phyloP scores from a whole-genome alignment of 2,888 invertebrate species.

The Drosophila pseudotalamancana region DNA sequence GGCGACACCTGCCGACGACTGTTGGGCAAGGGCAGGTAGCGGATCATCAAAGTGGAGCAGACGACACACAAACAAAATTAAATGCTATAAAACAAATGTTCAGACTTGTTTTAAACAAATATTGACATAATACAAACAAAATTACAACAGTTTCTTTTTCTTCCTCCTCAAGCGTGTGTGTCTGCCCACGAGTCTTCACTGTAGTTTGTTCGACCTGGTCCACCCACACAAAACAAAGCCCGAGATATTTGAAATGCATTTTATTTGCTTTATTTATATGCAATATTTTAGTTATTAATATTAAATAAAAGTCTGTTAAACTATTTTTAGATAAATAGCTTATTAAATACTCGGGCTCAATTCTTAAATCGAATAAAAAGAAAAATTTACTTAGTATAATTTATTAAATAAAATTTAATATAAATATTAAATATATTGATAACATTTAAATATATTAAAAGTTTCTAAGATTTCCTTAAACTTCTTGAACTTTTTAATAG shows the following conservation, averaged over 20 bases:
- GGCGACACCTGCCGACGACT: neutral
- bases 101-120: slow-evolving; percentile 4
- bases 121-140: slow-evolving; percentile 13
- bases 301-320: no score
- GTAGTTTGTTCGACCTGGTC: neutral
- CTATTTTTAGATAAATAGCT: no score
- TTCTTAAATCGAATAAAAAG: no score
- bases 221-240: neutral
- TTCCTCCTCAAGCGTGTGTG: no score
- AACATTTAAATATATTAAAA: no score
- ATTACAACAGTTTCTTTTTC: neutral
- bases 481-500: no score
- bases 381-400: no score
- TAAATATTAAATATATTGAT: no score
- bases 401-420: no score
- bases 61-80: neutral
- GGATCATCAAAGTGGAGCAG: slow-evolving; percentile 37
- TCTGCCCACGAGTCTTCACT: neutral
- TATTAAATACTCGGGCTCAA: no score
- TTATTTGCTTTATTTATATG: neutral
- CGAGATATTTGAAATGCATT: neutral
- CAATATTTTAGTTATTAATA: no score
- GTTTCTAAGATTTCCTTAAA: no score
- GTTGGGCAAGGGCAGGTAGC: slow-evolving; percentile 40
- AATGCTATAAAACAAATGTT: slow-evolving; percentile 1